A percentile compares a stretch with the other conserved stretches of the same genome.
These are phyloP conservation scores for Cichladusa arquata DNA, from an alignment of 2,113 vertebrate species.

Conservation along the genomic window DNA sequence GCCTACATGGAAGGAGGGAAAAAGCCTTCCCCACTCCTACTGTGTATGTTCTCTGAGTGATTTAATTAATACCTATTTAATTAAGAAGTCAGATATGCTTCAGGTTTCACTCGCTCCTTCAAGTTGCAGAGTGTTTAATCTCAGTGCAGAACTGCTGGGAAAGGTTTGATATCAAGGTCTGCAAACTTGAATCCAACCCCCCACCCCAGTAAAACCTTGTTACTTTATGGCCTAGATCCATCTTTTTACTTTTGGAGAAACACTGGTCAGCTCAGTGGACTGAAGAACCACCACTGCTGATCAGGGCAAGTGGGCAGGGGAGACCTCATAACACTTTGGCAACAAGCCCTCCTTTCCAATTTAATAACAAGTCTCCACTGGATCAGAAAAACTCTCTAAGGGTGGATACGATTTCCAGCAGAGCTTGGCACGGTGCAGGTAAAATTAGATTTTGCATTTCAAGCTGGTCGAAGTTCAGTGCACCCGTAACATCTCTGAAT, in stretches of 20 bases:
- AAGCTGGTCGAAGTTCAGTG: neutral
- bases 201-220: neutral
- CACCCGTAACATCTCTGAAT: neutral
- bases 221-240: neutral
- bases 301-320: neutral
- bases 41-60: slow-evolving; percentile 47
- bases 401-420: neutral
- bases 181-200: neutral
- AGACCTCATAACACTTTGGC: neutral
- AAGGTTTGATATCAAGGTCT: neutral
- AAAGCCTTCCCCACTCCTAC: slow-evolving; percentile 59
- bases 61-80: slow-evolving; percentile 63
- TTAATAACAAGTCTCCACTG: neutral
- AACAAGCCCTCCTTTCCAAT: neutral
- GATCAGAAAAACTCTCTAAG: neutral
- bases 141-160: neutral
- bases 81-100: slow-evolving; percentile 54
- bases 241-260: neutral
- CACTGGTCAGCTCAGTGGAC: neutral
- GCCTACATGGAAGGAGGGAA: slow-evolving; percentile 65
- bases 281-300: neutral
- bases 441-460: neutral
- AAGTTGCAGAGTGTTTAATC: slow-evolving; percentile 9
- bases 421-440: neutral
- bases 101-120: slow-evolving; percentile 25